phyloP scores from a whole-genome alignment of 2,113 vertebrate genomes.

The Ranitomeya imitator region DNA sequence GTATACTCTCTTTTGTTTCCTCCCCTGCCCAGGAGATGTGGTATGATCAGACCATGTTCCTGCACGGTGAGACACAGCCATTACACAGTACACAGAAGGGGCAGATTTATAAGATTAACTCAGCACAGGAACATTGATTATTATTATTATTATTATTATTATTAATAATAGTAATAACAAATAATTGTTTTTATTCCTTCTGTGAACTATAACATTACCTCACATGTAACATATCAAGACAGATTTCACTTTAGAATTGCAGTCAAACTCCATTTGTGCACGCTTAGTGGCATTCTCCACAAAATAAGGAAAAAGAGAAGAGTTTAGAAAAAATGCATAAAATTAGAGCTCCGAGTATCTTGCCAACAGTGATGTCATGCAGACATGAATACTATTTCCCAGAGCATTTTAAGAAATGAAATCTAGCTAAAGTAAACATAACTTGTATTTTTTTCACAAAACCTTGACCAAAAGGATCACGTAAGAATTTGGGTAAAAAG shows the following conservation, averaged over 20 bases:
- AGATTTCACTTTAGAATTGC: constrained; percentile 6
- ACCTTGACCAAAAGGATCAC: constrained; percentile 46
- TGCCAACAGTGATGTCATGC: constrained; percentile 52
- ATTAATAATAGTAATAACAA: neutral
- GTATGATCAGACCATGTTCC: too few relatives aligned
- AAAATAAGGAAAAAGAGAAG: constrained; percentile 36
- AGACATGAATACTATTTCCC: constrained; percentile 49
- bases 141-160: neutral
- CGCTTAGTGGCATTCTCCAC: neutral
- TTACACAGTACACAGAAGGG: too few relatives aligned
- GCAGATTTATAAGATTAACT: too few relatives aligned
- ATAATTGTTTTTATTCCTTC: neutral
- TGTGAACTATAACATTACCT: neutral
- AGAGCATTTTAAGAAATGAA: constrained; percentile 46
- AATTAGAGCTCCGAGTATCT: neutral
- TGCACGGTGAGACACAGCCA: too few relatives aligned
- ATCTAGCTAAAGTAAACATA: constrained; percentile 51
- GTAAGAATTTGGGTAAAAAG: constrained; percentile 42
- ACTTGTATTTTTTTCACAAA: constrained; percentile 43
- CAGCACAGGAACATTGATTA: too few relatives aligned
- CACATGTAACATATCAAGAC: neutral
- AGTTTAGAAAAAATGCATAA: constrained; percentile 28
- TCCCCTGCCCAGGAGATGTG: too few relatives aligned
- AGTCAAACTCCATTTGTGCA: constrained; percentile 7
- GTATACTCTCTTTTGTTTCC: too few relatives aligned